Base-by-base conservation (phyloP, 37 sponge, comb jelly and placozoan species). In the Aphrocallistes beatrix region DNA sequence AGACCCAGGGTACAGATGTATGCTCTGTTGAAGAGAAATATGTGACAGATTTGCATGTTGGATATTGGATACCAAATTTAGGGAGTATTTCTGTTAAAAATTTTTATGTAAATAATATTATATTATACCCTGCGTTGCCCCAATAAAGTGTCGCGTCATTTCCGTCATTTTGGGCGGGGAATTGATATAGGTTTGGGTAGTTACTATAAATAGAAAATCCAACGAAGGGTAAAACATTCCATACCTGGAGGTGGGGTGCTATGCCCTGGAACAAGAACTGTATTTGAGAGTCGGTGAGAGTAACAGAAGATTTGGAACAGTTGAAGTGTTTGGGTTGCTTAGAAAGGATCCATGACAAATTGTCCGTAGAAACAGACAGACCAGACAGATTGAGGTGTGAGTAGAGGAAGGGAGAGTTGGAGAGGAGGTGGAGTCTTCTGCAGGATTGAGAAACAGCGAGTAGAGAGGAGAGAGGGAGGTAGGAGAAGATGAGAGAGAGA, bases 271-370 rank as follows among this genome's bases (percentile, higher is more conserved):
- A 28, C 3, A 60, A 13, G 1, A 60, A 19, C 34, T 60, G 75
- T 13, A 13, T 60, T 28, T 60, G 75, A 60, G 75, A 28, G 21
- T 60, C 75, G 8, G 75, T 19, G 8, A 60, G 75, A 60, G 34
- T 60, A 19, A 60, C 34, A 60, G 21, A 25, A 6, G 75, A 60
- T 19, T 60, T 60, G 3, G 75, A 19, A 32, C 10, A 30, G n/a
- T 60, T 60, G 28, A 60, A 60, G 75, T 60, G 75, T 28, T 60
- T 60, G 75, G 75, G 75, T 60, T 60, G 75, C 75, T 60, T 60
- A 19, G 75, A 60, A 60, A 60, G 10, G 3, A 60, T 60, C 75
- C 75, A 60, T 25, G 10, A 3, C 34, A 60, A 13, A 60, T 60
- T 60, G 3, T 60, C 75, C 10, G 32, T 13, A 25, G 75, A 25